These are phyloP conservation scores for Montipora foliosa DNA, from an alignment of 64 coral and sea anemone species.

Conservation along the genomic window DNA sequence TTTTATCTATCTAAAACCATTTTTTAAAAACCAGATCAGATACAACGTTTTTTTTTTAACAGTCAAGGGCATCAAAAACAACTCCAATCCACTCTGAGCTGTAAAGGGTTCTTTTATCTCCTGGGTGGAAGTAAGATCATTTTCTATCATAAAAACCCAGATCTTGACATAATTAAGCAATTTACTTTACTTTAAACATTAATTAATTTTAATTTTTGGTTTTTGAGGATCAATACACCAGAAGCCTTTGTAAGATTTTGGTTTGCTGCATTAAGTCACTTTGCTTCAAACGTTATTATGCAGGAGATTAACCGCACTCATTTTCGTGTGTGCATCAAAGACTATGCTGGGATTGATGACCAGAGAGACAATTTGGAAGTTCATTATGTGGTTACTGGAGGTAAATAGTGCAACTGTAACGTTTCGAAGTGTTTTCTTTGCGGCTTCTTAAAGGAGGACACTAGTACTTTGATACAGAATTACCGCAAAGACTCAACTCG, in stretches of 20 bases:
- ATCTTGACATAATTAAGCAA: too few relatives aligned
- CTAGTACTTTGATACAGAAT: too few relatives aligned
- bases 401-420: background rate
- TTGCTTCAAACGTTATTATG: background rate
- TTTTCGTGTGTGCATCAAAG: constrained; percentile 57
- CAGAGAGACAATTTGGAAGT: background rate
- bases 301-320: constrained; percentile 38
- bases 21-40: too few relatives aligned
- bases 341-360: constrained; percentile 18
- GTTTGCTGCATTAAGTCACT: background rate
- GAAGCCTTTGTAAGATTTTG: background rate
- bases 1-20: too few relatives aligned
- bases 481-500: too few relatives aligned
- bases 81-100: too few relatives aligned
- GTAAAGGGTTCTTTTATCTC: background rate
- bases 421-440: too few relatives aligned
- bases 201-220: too few relatives aligned
- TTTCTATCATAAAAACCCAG: background rate
- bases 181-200: too few relatives aligned
- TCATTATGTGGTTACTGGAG: constrained; percentile 64
- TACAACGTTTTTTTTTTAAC: too few relatives aligned
- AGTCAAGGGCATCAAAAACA: background rate
- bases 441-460: too few relatives aligned
- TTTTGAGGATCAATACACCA: background rate
- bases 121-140: background rate